Evolutionary conservation across 92 coral and sea anemone species (phyloP).

Genomic region (Palythoa heliodiscus): DNA sequence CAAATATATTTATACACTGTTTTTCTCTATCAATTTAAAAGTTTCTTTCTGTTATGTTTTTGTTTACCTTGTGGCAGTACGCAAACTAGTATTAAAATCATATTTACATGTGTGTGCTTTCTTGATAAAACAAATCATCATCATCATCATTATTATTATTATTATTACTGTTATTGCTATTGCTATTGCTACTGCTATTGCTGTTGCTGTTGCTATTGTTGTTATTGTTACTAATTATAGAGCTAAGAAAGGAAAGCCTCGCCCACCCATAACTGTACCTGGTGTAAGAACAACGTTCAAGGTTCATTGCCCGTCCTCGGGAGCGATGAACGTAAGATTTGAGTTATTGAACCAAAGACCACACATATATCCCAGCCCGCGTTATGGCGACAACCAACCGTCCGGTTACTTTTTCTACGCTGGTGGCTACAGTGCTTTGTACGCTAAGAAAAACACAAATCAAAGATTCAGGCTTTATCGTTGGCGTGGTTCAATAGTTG

Average conservation of each 20-base stretch:
- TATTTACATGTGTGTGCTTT: too few relatives aligned
- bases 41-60: too few relatives aligned
- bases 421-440: not conserved
- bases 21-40: too few relatives aligned
- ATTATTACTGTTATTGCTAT: too few relatives aligned
- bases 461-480: constrained; percentile 38
- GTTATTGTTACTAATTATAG: not conserved
- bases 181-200: too few relatives aligned
- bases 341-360: constrained; percentile 41
- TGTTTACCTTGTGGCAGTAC: too few relatives aligned
- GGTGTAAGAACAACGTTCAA: constrained; percentile 51
- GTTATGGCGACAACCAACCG: constrained; percentile 20
- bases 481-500: constrained; percentile 54
- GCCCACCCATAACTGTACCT: constrained; percentile 41
- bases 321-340: constrained; percentile 38
- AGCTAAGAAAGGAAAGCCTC: constrained; percentile 47
- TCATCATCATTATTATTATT: too few relatives aligned
- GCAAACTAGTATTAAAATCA: too few relatives aligned
- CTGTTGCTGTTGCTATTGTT: too few relatives aligned
- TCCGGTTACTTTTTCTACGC: constrained; percentile 52
- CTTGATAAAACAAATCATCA: too few relatives aligned
- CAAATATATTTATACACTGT: too few relatives aligned
- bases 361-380: not conserved
- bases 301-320: constrained; percentile 40
- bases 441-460: not conserved